These are phyloP conservation scores for Agelas oroides DNA, from an alignment of 37 sponge, comb jelly and placozoan genomes.

Conservation along the genomic window DNA sequence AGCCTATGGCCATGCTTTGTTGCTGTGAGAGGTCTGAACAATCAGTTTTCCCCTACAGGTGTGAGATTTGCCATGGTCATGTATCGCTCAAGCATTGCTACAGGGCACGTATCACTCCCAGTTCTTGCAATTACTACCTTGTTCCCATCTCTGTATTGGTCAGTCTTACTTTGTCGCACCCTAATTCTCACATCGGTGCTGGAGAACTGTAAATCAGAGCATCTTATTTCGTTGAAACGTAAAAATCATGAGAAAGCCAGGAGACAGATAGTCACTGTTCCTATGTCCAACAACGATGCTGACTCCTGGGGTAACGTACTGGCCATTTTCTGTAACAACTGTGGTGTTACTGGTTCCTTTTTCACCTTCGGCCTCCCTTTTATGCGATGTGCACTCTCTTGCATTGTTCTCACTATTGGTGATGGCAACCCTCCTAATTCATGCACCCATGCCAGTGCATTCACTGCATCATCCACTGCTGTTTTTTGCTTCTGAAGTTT, in stretches of 20 bases:
- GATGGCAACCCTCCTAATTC: not conserved
- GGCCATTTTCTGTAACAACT: not conserved
- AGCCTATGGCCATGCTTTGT: constrained; percentile 14
- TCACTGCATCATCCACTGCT: constrained; percentile 31
- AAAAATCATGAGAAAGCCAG: constrained; percentile 14
- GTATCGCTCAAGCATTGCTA: constrained; percentile 37
- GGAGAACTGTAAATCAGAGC: constrained; percentile 7
- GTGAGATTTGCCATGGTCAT: not conserved
- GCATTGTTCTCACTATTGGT: constrained; percentile 5
- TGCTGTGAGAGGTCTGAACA: not conserved
- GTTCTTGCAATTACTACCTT: constrained; percentile 29
- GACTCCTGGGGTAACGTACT: not conserved
- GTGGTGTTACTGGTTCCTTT: constrained; percentile 12
- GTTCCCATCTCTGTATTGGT: constrained; percentile 26
- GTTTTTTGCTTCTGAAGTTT: constrained; percentile 24
- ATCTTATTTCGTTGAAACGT: constrained; percentile 14
- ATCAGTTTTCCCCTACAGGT: not conserved
- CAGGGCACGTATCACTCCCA: constrained; percentile 24
- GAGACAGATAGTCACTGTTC: constrained; percentile 6
- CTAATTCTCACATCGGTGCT: not conserved
- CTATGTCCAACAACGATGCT: not conserved
- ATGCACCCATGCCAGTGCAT: constrained; percentile 25
- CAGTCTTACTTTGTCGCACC: constrained; percentile 18
- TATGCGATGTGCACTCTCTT: constrained; percentile 10
- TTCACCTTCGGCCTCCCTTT: not conserved